These are phyloP conservation scores for Gadopsis bispinosus DNA, from an alignment of 2,797 vertebrate species.

Conservation along the genomic window DNA sequence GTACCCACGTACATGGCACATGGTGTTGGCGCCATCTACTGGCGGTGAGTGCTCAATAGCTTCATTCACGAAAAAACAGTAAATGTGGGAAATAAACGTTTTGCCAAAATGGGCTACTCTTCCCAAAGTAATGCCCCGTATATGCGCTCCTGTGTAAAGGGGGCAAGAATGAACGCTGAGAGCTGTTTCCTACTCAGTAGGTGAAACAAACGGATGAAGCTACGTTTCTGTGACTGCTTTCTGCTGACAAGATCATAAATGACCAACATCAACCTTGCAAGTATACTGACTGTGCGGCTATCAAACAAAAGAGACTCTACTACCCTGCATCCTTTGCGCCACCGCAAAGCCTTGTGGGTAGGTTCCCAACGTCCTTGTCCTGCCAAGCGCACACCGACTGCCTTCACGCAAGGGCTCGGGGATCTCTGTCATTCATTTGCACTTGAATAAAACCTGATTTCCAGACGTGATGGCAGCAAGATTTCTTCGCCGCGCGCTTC, in stretches of 20 bases:
- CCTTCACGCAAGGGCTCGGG: conserved; percentile 53
- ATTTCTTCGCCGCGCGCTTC: conserved; percentile 79
- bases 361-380: conserved; percentile 78
- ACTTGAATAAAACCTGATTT: conserved; percentile 21
- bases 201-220: background rate
- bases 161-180: background rate
- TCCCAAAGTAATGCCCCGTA: background rate
- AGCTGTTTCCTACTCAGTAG: background rate
- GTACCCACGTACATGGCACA: background rate
- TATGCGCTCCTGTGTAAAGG: background rate
- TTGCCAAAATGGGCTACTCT: background rate
- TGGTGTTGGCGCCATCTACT: conserved; percentile 68
- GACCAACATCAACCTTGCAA: fast-evolving
- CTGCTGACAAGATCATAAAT: background rate
- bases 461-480: conserved; percentile 81
- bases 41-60: conserved; percentile 16
- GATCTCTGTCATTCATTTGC: conserved; percentile 52
- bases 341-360: conserved; percentile 73
- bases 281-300: background rate
- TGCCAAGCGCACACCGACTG: conserved; percentile 65
- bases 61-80: background rate
- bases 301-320: conserved; percentile 20
- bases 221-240: background rate
- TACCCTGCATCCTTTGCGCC: conserved; percentile 61
- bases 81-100: background rate